phyloP scores from a whole-genome alignment of 92 coral and sea anemone genomes.

The Epizoanthus scotinus region DNA sequence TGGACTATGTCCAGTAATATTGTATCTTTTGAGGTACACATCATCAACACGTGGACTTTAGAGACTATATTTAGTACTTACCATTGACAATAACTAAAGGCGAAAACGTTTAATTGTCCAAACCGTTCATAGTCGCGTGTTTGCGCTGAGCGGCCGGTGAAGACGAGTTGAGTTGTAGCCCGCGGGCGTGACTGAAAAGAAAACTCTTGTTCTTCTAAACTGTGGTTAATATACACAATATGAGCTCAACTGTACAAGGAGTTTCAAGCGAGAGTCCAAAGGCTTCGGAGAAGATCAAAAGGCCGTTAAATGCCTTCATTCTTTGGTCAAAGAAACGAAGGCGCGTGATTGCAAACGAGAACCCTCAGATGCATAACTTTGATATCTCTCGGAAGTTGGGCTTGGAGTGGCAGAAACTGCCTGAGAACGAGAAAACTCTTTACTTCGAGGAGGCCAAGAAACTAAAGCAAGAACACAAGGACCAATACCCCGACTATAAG shows the following conservation, averaged over 20 bases:
- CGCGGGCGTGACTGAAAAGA: constrained; percentile 25
- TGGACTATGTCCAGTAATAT: constrained; percentile 77
- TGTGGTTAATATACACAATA: constrained; percentile 21
- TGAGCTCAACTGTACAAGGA: constrained; percentile 65
- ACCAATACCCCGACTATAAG: constrained; percentile 91
- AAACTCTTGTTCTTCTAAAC: neutral
- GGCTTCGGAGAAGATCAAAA: constrained; percentile 87
- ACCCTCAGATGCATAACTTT: constrained; percentile 99
- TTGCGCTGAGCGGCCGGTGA: constrained; percentile 50
- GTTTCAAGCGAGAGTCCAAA: constrained; percentile 58
- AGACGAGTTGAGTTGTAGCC: constrained; percentile 14
- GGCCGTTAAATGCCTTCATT: constrained; percentile 97
- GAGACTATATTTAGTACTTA: constrained; percentile 57
- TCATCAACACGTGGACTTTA: constrained; percentile 81
- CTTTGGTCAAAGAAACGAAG: constrained; percentile 97
- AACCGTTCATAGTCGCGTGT: constrained; percentile 49
- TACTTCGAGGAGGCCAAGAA: constrained; percentile 95
- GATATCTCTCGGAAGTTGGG: constrained; percentile 95
- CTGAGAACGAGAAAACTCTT: constrained; percentile 84
- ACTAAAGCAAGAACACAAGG: constrained; percentile 93
- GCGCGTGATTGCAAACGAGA: constrained; percentile 94
- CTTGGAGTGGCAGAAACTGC: constrained; percentile 93
- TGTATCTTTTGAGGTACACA: constrained; percentile 82
- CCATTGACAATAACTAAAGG: constrained; percentile 55
- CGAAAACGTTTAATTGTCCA: constrained; percentile 52